phyloP scores from a whole-genome alignment of 1,140 invertebrate genomes.

The Drosophila melanica region DNA sequence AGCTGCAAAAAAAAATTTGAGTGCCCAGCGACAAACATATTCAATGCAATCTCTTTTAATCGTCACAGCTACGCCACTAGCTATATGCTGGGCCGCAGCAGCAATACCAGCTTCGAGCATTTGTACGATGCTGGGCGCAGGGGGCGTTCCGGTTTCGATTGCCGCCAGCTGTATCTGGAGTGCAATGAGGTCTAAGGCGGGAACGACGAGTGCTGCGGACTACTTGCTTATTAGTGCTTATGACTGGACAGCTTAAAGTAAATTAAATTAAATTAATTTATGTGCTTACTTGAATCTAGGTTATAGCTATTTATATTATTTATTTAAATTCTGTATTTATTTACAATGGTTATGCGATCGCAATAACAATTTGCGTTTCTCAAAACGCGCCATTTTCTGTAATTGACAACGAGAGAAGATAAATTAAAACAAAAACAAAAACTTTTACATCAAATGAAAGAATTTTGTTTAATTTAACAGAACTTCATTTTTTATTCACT shows the following conservation, averaged over 20 bases:
- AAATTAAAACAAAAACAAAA: conserved; percentile 16
- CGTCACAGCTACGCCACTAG: conserved; percentile 91
- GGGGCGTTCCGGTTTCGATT: conserved; percentile 93
- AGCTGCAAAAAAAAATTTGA: too few relatives aligned
- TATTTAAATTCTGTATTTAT: conserved; percentile 75
- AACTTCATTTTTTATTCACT: too few relatives aligned
- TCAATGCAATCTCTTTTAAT: neutral
- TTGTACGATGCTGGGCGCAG: conserved; percentile 92
- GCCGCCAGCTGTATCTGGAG: conserved; percentile 91
- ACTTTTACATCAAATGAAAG: conserved; percentile 10
- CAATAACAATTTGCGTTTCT: conserved; percentile 37
- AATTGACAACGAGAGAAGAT: conserved; percentile 6
- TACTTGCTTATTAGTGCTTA: conserved; percentile 34
- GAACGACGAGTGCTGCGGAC: neutral
- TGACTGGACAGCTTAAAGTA: conserved; percentile 66
- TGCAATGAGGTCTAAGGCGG: conserved; percentile 92
- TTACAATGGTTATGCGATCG: conserved; percentile 42
- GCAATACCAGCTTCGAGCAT: conserved; percentile 89
- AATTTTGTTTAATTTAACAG: neutral
- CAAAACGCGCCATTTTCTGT: conserved; percentile 38
- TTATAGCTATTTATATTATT: conserved; percentile 77
- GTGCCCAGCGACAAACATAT: neutral
- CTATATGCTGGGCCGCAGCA: conserved; percentile 91
- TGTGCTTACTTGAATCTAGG: conserved; percentile 65
- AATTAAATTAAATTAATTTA: conserved; percentile 80